phyloP scores from a whole-genome alignment of 1,140 invertebrate genomes.

The Eumaeus atala region DNA sequence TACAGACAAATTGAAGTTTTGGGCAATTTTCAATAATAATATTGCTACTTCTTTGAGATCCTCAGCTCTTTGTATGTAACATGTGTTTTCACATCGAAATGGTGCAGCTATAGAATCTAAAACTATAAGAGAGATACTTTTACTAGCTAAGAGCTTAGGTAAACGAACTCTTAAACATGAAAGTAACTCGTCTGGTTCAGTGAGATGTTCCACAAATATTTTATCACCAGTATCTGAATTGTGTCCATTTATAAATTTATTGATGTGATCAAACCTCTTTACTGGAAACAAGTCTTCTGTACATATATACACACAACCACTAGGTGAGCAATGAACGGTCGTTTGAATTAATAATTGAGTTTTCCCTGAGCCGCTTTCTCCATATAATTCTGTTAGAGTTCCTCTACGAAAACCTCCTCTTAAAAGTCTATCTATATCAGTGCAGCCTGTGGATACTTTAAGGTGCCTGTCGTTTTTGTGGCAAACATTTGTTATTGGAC shows the following conservation, averaged over 20 bases:
- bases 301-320: constrained; percentile 50
- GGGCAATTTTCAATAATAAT: constrained; percentile 35
- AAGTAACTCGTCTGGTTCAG: constrained; percentile 44
- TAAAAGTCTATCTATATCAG: constrained; percentile 76
- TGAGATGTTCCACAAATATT: constrained; percentile 58
- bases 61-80: constrained; percentile 58
- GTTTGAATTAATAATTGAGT: constrained; percentile 89
- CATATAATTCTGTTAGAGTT: constrained; percentile 89
- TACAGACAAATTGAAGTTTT: constrained; percentile 44
- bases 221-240: constrained; percentile 33
- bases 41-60: constrained; percentile 51
- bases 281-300: constrained; percentile 62
- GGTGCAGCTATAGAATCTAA: constrained; percentile 60
- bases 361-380: constrained; percentile 88
- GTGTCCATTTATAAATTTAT: constrained; percentile 22
- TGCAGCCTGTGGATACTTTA: constrained; percentile 77
- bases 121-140: constrained; percentile 38
- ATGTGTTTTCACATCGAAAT: constrained; percentile 49
- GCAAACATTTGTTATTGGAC: constrained; percentile 29
- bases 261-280: constrained; percentile 54
- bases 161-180: constrained; percentile 49
- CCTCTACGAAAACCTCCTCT: constrained; percentile 82
- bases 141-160: constrained; percentile 40
- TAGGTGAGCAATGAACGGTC: constrained; percentile 45
- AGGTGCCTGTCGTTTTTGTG: constrained; percentile 21